Evolutionary conservation across 2,888 invertebrate species (phyloP).

Genomic region (Dicyrtoma fusca): DNA sequence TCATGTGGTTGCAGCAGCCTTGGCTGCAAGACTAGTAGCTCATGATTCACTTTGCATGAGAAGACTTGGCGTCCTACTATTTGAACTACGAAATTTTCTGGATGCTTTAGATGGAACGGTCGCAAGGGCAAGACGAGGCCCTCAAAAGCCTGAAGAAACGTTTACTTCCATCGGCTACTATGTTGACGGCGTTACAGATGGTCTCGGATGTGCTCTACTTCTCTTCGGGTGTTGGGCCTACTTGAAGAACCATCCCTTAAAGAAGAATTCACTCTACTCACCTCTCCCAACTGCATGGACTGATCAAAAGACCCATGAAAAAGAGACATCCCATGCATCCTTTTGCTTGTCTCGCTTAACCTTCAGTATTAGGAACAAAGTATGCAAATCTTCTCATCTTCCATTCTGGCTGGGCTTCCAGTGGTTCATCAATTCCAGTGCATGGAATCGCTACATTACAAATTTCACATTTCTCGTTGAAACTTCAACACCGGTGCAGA

Average conservation of each 20-base stretch:
- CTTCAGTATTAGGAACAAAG: constrained; percentile 23
- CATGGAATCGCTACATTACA: constrained; percentile 84
- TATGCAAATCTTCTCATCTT: constrained; percentile 13
- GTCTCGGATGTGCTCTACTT: constrained; percentile 73
- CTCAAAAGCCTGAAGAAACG: neutral
- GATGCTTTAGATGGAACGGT: constrained; percentile 87
- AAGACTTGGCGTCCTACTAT: constrained; percentile 74
- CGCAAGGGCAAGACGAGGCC: constrained; percentile 68
- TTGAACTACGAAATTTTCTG: constrained; percentile 78
- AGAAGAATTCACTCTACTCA: constrained; percentile 64
- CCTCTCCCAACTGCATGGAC: constrained; percentile 22
- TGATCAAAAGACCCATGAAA: neutral
- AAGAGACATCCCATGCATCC: neutral
- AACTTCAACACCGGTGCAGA: constrained; percentile 61
- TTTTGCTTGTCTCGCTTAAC: neutral
- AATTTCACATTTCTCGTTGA: constrained; percentile 78
- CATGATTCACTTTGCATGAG: constrained; percentile 73
- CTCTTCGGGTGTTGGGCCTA: constrained; percentile 72
- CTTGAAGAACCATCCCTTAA: constrained; percentile 73
- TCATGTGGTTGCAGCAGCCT: constrained; percentile 75
- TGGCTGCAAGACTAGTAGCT: constrained; percentile 75
- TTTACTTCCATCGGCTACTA: constrained; percentile 70
- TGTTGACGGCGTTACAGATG: constrained; percentile 81
- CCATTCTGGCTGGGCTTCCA: constrained; percentile 61
- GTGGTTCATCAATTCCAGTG: constrained; percentile 73